Evolutionary conservation across 2,888 invertebrate species (phyloP), one percentile per base, ranked within the genome.

Genomic region (Mechanitis messenoides): DNA sequence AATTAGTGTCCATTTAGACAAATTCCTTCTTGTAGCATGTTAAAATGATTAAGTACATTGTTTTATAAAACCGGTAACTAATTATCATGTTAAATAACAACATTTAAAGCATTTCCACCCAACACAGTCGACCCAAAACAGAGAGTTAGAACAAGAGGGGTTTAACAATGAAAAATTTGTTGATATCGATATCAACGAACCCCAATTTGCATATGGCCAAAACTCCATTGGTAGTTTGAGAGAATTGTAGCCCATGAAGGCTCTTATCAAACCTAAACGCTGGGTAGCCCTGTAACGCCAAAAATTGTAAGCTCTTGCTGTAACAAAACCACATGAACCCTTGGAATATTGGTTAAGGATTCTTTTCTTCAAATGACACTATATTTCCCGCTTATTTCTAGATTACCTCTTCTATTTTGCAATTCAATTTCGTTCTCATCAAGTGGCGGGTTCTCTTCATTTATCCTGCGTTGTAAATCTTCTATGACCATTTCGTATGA

Each of bases 401-500:
- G 55, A 56, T 53, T 64, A 94, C 94, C 94, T 91, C 92, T 89
- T 76, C 94, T 90, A 71, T 95, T 93, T 71, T 93, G 92, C 57
- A 95, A 91, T 72, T 92, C 92, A 53, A 91, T 78, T 75, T 94
- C 94, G 61, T 93, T 93, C 73, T 93, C 92, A 62, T 92, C 92
- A 20, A 92, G 84, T 3, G 92, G 91, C 55, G 95, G 95, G 83
- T 96, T 96, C 85, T 96, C 96, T 67, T 92, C 92, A 70, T 96
- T 92, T 66, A 96, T 96, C 56, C 94, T 93, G 72, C 91, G 90
- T 80, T 96, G 96, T 58, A 97, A 80, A 83, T 97, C 94, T 57
- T 94, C 92, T 72, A 96, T 95, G 54, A 95, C 83, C n/a, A 96
- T 87, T 58, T 93, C 91, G 76, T 92, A 95, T 33, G 91, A 79